These are phyloP conservation scores for Poecilia latipinna DNA, from an alignment of 2,113 vertebrate genomes.

Conservation along the genomic window DNA sequence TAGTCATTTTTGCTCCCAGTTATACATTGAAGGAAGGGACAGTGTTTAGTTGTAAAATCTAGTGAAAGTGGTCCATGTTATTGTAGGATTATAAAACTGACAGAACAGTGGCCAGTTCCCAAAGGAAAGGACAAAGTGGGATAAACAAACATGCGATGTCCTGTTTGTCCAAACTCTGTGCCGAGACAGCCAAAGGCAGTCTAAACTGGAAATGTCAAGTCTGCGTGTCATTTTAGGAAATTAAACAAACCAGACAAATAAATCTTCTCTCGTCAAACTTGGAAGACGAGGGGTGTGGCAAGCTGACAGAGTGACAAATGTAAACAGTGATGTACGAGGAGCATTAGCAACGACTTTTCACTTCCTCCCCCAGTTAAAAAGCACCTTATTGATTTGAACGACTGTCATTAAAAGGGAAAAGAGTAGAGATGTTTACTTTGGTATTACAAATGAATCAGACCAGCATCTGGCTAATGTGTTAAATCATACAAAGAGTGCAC, in stretches of 20 bases:
- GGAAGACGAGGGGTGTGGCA: slow-evolving; percentile 17
- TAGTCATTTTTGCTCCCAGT: not conserved
- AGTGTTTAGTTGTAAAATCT: slow-evolving; percentile 4
- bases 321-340: slow-evolving; percentile 19
- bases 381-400: slow-evolving; percentile 54
- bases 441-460: not conserved
- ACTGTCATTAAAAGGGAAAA: not conserved
- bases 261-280: slow-evolving; percentile 16
- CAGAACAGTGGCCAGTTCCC: slow-evolving; percentile 19
- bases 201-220: slow-evolving; percentile 25
- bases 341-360: slow-evolving; percentile 30
- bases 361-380: slow-evolving; percentile 17
- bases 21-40: not conserved
- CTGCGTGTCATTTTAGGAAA: slow-evolving; percentile 20
- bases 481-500: not conserved
- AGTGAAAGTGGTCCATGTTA: not conserved
- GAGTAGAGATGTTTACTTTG: not conserved
- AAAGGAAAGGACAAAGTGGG: slow-evolving; percentile 5
- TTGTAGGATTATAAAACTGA: slow-evolving; percentile 3
- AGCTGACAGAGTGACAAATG: slow-evolving; percentile 22
- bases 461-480: not conserved
- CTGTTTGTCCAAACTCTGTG: slow-evolving; percentile 2
- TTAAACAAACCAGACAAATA: slow-evolving; percentile 32
- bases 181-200: not conserved
- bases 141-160: slow-evolving; percentile 22